A percentile compares a stretch with the other conserved stretches of the same genome.
Evolutionary conservation across 2,797 vertebrate genomes (phyloP).

Genomic region (Sternotherus odoratus): DNA sequence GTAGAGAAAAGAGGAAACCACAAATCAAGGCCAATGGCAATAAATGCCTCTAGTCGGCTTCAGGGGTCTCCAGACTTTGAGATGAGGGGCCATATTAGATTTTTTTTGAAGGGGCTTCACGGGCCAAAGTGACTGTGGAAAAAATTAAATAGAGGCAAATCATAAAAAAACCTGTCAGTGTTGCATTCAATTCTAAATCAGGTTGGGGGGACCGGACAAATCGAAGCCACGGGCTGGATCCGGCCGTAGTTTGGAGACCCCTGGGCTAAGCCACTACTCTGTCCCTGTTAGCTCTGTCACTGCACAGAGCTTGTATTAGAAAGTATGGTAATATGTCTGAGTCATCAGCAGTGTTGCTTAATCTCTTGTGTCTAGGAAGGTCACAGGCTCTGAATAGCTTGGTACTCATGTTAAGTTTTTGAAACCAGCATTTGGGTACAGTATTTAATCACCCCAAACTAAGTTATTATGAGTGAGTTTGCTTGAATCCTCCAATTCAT

Average conservation of each 20-base stretch:
- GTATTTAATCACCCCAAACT: neutral
- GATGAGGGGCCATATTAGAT: too few species aligned
- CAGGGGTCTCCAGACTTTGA: too few species aligned
- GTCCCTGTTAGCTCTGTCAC: neutral
- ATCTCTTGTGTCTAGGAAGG: neutral
- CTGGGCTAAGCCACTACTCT: neutral
- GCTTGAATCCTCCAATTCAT: neutral
- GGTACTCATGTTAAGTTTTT: neutral
- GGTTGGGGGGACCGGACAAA: too few species aligned
- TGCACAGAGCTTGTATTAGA: neutral
- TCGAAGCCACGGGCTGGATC: too few species aligned
- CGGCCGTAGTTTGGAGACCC: too few species aligned
- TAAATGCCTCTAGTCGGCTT: neutral
- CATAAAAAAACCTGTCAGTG: too few species aligned
- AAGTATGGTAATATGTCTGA: neutral
- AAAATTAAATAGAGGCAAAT: too few species aligned
- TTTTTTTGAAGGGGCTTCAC: too few species aligned
- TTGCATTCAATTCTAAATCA: too few species aligned
- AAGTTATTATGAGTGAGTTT: neutral
- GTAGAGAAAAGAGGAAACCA: neutral
- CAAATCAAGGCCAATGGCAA: accelerated
- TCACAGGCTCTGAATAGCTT: accelerated
- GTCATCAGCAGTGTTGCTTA: neutral
- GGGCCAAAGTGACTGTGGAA: too few species aligned
- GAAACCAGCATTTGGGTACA: neutral